Evolutionary conservation across 2,797 vertebrate genomes (phyloP).

Genomic region (Xiphophorus birchmanni): DNA sequence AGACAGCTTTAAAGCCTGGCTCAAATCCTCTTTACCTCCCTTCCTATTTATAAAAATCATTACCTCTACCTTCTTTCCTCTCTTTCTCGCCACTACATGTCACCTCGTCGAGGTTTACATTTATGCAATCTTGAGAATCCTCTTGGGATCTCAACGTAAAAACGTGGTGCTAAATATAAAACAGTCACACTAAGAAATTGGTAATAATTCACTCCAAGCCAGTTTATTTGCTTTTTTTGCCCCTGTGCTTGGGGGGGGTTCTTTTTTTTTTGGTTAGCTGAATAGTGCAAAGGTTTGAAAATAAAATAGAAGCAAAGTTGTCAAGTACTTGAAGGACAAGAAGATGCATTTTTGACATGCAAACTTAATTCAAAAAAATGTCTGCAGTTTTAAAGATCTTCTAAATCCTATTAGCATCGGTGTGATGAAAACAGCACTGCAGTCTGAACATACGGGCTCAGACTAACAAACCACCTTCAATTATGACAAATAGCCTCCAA

Average conservation of each 20-base stretch:
- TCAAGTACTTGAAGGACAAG: slow-evolving; percentile 29
- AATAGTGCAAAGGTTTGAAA: slow-evolving; percentile 6
- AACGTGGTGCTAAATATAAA: slow-evolving; percentile 16
- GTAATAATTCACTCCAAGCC: slow-evolving; percentile 13
- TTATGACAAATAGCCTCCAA: slow-evolving; percentile 1
- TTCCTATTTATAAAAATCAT: slow-evolving; percentile 52
- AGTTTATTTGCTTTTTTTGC: not conserved
- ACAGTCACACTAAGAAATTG: not conserved
- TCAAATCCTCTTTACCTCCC: slow-evolving; percentile 57
- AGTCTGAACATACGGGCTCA: slow-evolving; percentile 19
- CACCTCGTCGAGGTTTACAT: slow-evolving; percentile 38
- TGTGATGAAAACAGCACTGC: slow-evolving; percentile 29
- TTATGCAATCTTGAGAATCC: slow-evolving; percentile 28
- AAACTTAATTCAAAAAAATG: slow-evolving; percentile 22
- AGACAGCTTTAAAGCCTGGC: slow-evolving; percentile 39
- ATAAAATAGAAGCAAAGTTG: slow-evolving; percentile 15
- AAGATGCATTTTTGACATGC: slow-evolving; percentile 6
- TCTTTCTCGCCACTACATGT: slow-evolving; percentile 23
- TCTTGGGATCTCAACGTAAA: slow-evolving; percentile 5
- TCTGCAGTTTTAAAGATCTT: slow-evolving; percentile 34
- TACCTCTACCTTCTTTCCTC: slow-evolving; percentile 31
- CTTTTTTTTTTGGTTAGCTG: slow-evolving; percentile 15
- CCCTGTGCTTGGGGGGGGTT: not conserved
- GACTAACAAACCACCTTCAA: not conserved
- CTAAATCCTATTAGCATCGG: slow-evolving; percentile 51